phyloP scores from a whole-genome alignment of 2,797 vertebrate genomes.

The Cercopithecus diana region DNA sequence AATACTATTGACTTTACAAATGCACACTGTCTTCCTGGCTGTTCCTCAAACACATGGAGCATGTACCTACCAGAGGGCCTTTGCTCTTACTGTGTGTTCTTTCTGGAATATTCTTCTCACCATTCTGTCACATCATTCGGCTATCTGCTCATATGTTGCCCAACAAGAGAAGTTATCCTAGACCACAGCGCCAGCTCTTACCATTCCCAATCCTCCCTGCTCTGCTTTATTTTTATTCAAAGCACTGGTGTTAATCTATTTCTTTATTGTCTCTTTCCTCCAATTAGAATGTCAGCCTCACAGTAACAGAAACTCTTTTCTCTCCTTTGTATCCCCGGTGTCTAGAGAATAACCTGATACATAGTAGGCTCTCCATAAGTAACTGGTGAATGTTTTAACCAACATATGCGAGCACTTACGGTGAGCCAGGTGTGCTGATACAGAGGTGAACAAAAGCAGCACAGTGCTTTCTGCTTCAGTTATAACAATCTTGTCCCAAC shows the following conservation, averaged over 20 bases:
- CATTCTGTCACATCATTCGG: neutral
- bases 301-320: neutral
- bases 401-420: too few relatives aligned
- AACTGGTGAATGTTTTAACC: neutral
- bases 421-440: neutral
- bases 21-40: neutral
- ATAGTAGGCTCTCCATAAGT: neutral
- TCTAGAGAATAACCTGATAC: neutral
- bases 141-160: neutral
- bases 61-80: neutral
- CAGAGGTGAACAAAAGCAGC: neutral
- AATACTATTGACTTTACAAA: neutral
- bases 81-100: neutral
- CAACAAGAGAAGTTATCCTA: neutral
- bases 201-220: neutral
- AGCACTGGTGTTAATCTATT: too few relatives aligned
- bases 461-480: neutral
- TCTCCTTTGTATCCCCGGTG: neutral
- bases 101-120: neutral
- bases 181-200: rapidly evolving
- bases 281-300: neutral
- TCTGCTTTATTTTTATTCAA: neutral
- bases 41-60: neutral
- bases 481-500: neutral
- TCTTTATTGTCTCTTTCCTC: neutral